These are phyloP conservation scores for Pelecanus crispus DNA, from an alignment of 2,113 vertebrate species.

Conservation along the genomic window DNA sequence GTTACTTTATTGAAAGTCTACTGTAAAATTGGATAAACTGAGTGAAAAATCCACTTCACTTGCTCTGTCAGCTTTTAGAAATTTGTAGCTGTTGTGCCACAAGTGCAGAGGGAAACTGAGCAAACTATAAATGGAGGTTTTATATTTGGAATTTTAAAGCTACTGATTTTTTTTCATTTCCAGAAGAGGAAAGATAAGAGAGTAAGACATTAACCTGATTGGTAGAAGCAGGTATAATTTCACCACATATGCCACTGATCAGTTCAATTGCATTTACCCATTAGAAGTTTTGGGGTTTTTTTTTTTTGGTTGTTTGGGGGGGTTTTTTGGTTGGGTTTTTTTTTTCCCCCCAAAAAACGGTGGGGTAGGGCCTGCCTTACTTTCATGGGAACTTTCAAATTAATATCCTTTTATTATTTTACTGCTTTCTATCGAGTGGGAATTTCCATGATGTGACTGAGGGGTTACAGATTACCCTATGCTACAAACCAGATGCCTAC, in stretches of 20 bases:
- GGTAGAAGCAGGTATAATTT: neutral
- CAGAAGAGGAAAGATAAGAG: neutral
- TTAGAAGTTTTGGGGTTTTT: neutral
- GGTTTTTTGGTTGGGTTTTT: too few species aligned
- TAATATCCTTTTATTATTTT: slow-evolving; percentile 55
- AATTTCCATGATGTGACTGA: neutral
- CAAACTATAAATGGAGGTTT: neutral
- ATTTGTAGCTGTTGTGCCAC: neutral
- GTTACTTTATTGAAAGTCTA: neutral
- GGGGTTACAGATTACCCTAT: neutral
- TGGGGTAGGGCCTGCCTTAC: neutral
- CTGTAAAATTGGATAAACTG: neutral
- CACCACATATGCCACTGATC: neutral
- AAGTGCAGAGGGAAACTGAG: neutral
- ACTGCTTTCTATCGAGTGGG: slow-evolving; percentile 46
- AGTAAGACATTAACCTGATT: neutral
- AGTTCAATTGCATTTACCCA: neutral
- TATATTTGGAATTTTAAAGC: neutral
- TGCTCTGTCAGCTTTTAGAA: neutral
- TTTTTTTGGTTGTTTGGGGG: too few species aligned
- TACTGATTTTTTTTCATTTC: neutral
- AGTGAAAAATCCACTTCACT: neutral
- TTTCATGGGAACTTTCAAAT: neutral
- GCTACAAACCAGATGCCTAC: slow-evolving; percentile 44
- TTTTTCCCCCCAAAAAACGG: neutral